Percentiles rank a stretch among this genome's conserved stretches.
Evolutionary conservation across 2,113 vertebrate species (phyloP).

Genomic region (Vireo altiloquus): DNA sequence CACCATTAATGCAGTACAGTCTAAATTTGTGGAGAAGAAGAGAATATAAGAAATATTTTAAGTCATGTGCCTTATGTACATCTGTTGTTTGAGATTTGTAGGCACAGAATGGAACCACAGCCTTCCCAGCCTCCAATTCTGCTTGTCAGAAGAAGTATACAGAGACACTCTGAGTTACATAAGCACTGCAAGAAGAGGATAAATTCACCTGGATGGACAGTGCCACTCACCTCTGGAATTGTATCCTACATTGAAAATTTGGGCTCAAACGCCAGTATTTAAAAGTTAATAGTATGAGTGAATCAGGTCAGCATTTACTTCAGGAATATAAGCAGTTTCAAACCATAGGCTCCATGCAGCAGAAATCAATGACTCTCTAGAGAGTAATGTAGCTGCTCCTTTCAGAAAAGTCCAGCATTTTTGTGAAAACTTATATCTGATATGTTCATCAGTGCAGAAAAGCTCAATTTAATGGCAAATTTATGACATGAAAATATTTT

Average conservation of each 20-base stretch:
- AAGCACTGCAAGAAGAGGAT: neutral
- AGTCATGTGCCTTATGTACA: neutral
- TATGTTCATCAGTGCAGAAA: neutral
- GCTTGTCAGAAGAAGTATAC: neutral
- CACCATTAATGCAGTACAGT: neutral
- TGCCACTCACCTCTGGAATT: neutral
- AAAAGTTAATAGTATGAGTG: neutral
- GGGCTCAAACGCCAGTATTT: neutral
- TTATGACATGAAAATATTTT: neutral
- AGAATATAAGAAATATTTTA: neutral
- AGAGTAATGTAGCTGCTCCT: neutral
- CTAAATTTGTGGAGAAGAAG: neutral
- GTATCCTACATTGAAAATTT: neutral
- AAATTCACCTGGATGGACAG: neutral
- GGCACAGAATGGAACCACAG: neutral
- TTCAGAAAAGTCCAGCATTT: neutral
- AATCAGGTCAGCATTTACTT: neutral
- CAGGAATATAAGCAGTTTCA: neutral
- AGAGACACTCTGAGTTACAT: neutral
- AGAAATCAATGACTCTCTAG: neutral
- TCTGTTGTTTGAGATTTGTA: neutral
- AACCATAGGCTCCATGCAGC: neutral
- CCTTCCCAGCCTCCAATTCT: neutral
- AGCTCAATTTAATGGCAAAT: neutral
- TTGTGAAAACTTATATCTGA: neutral